Conservation (phyloP, 2,888 invertebrate genomes). For the Spatulosminthurus flaviceps region DNA sequence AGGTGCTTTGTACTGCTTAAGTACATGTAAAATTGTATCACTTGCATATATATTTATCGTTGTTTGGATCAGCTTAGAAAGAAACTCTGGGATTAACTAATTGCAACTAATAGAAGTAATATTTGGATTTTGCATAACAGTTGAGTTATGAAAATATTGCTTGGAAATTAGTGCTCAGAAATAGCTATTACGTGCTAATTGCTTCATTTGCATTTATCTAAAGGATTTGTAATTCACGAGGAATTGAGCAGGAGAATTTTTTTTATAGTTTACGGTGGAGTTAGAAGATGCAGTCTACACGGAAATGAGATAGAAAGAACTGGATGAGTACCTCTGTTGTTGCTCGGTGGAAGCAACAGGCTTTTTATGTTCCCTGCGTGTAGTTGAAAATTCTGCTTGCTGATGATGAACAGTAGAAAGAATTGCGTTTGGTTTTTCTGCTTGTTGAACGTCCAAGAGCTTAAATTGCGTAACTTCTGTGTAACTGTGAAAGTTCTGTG, state of each 20-base stretch:
- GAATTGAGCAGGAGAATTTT: background rate
- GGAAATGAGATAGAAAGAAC: background rate
- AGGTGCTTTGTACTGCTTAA: background rate
- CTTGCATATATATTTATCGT: no score
- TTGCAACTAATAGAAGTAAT: background rate
- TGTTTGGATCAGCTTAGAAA: no score
- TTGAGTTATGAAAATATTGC: background rate
- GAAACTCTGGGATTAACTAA: no score
- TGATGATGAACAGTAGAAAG: background rate
- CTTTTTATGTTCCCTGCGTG: background rate
- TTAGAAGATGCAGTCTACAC: background rate
- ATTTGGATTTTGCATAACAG: background rate
- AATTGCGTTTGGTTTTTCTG: constrained; percentile 14
- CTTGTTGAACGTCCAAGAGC: background rate
- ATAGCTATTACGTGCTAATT: background rate
- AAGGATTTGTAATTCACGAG: background rate
- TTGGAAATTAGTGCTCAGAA: background rate
- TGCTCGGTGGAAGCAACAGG: constrained; percentile 12
- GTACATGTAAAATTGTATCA: background rate
- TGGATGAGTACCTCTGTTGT: constrained; percentile 14
- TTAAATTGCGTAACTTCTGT: constrained; percentile 3
- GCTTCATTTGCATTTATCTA: background rate
- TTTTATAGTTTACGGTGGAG: background rate
- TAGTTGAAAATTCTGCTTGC: constrained; percentile 9
- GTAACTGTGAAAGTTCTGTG: background rate